Evolutionary conservation across 1,140 invertebrate genomes (phyloP), one percentile per base, ranked within the genome.

Genomic region (Plectrocnemia conspersa): DNA sequence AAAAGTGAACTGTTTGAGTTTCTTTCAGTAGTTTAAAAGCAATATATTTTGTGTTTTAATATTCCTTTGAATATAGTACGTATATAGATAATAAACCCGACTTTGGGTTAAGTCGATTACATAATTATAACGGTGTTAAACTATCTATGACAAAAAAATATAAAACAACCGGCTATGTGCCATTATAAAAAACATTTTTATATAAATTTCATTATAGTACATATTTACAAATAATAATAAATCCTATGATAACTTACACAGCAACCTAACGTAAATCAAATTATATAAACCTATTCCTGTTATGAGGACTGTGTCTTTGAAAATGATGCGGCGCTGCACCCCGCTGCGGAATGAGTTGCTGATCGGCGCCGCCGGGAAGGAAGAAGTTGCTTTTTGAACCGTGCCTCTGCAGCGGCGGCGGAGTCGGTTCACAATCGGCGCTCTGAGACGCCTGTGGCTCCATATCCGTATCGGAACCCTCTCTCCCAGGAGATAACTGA

Each of bases 381-480:
- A 93, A 95, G 73, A 96, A 90, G 75, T 95, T 96, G 64, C 81
- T 92, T 69, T 91, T 88, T 35, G 91, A 94, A 64, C 90, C 92
- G 60, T 93, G 88, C 61, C 90, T 80, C 70, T 92, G 89, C 52
- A 92, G 75, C 11, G 91, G 88, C 19, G 87, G 85, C 21, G 91
- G 91, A 57, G 91, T 93, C 22, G 92, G 90, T 70, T 95, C 92
- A 73, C 91, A 93, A 77, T 95, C 91, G 65, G 92, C 86, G 27
- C 88, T 89, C 70, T 94, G 91, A 24, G 90, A 91, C 23, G 88
- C 88, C 3, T 86, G 88, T 9, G 85, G 84, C 64, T 89, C 87
- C 83, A 89, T 82, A 64, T 89, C 88, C 41, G 85, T 83, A 61
- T 88, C 85, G 49, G 81, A 88, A 62, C 79, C 86, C 67, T 80